Base-by-base conservation (phyloP, 2,888 invertebrate species). In the Tiliacea aurago region DNA sequence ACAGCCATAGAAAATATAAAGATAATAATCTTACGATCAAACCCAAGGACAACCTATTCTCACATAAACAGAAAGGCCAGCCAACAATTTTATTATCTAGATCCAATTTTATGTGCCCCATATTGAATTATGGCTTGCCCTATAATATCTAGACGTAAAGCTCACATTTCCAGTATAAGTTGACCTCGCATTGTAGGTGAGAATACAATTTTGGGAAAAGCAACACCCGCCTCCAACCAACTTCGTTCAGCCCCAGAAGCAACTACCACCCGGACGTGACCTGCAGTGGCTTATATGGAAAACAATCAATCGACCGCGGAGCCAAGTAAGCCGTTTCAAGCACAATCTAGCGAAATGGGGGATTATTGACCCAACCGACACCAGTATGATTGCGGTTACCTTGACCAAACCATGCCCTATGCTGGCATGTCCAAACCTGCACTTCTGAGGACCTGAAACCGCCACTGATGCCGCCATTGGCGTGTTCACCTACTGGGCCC, bases 61-160 rank as follows among this genome's bases (percentile, higher is more conserved):
- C 28, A 53, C 23, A 63, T 47, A 55, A 47, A 23, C 1, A 63
- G 33, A 47, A 79, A 53, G 68, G 61, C 20, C 62, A 68, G 59
- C 59, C 69, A 59, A 76, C 47, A 71, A 49, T 59, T 76, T 81
- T 81, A 69, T 58, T 69, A 70, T 28, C 41, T 18, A 43, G 18
- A 70, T 18, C 80, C 56, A 37, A 61, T 45, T 78, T 73, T 65
- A 68, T 68, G 28, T 55, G 37, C 41, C 28, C 51, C 62, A 43
- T 63, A 74, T 65, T 69, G 49, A 81, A 65, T 75, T 69, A 65
- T 69, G 11, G 33, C 5, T 4, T 63, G 82, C 64, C 77, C 77
- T 70, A 70, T 43, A 79, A 79, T 51, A 61, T 41, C 58, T 70
- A 76, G 62, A 53, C 13, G 53, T 45, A 28, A 43, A 6, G 23